phyloP scores from a whole-genome alignment of 2,888 invertebrate genomes.

The Drosophila longiperda region DNA sequence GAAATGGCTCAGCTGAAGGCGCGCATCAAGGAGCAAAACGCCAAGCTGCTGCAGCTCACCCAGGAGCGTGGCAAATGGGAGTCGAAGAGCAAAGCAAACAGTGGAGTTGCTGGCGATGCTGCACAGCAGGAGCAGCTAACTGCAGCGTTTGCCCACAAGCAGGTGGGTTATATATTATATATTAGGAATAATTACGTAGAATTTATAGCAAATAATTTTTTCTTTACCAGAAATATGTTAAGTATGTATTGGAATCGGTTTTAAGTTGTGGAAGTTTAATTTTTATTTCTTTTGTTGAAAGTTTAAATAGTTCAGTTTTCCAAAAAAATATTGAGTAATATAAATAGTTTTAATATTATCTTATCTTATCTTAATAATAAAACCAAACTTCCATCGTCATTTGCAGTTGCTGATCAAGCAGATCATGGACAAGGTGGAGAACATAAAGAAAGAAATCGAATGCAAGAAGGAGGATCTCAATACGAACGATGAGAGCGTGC shows the following conservation, averaged over 20 bases:
- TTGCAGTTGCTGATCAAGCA: slow-evolving; percentile 89
- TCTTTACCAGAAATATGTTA: background rate
- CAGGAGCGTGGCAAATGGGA: slow-evolving; percentile 94
- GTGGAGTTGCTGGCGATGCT: slow-evolving; percentile 79
- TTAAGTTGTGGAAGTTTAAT: background rate
- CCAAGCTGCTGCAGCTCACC: slow-evolving; percentile 90
- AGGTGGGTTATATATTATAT: slow-evolving; percentile 60
- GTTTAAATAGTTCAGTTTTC: background rate
- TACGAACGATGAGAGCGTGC: slow-evolving; percentile 91
- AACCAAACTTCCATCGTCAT: background rate
- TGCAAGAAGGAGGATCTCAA: slow-evolving; percentile 92
- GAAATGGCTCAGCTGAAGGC: slow-evolving; percentile 94
- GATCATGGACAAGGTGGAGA: slow-evolving; percentile 89
- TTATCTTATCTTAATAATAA: too few species aligned
- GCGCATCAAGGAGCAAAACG: slow-evolving; percentile 93
- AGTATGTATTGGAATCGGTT: background rate
- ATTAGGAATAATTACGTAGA: background rate
- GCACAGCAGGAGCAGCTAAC: slow-evolving; percentile 87
- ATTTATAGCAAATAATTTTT: background rate
- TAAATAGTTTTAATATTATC: background rate
- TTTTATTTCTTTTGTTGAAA: background rate
- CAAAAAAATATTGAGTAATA: background rate
- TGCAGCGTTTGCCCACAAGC: slow-evolving; percentile 88
- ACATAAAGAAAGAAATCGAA: slow-evolving; percentile 91
- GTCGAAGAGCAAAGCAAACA: slow-evolving; percentile 86